phyloP scores from a whole-genome alignment of 2,888 invertebrate genomes.

The Anticlea derivata region DNA sequence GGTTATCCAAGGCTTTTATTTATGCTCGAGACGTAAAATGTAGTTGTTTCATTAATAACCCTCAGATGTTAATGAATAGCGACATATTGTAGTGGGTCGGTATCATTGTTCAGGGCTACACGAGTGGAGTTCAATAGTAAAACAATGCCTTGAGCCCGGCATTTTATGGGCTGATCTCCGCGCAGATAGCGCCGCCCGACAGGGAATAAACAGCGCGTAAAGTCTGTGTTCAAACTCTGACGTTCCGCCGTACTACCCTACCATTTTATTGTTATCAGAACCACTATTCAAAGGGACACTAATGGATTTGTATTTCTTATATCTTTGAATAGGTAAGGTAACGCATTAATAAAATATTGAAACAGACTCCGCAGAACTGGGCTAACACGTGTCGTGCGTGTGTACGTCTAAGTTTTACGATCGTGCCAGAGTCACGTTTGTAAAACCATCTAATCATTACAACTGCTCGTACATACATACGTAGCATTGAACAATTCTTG shows the following conservation, averaged over 20 bases:
- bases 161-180: conserved; percentile 67
- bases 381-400: conserved; percentile 43
- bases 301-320: conserved; percentile 10
- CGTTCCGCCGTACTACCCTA: conserved; percentile 17
- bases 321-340: no score
- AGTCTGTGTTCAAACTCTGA: conserved; percentile 49
- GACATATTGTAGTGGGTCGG: conserved; percentile 57
- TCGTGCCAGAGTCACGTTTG: conserved; percentile 44
- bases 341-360: conserved; percentile 14
- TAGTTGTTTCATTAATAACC: conserved; percentile 39
- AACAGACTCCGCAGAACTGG: conserved; percentile 29
- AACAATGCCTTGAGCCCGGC: conserved; percentile 62
- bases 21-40: conserved; percentile 7
- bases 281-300: conserved; percentile 12
- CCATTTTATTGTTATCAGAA: conserved; percentile 15
- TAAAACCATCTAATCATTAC: conserved; percentile 40
- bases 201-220: conserved; percentile 67
- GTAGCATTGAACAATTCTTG: conserved; percentile 25
- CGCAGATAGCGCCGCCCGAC: conserved; percentile 52
- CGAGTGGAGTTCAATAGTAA: conserved; percentile 59
- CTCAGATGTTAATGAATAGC: conserved; percentile 57
- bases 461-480: conserved; percentile 25
- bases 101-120: conserved; percentile 60
- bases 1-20: conserved; percentile 13
- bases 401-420: conserved; percentile 35